Evolutionary conservation across 2,888 invertebrate species (phyloP), one percentile per base, ranked within the genome.

Genomic region (Noctua comes): DNA sequence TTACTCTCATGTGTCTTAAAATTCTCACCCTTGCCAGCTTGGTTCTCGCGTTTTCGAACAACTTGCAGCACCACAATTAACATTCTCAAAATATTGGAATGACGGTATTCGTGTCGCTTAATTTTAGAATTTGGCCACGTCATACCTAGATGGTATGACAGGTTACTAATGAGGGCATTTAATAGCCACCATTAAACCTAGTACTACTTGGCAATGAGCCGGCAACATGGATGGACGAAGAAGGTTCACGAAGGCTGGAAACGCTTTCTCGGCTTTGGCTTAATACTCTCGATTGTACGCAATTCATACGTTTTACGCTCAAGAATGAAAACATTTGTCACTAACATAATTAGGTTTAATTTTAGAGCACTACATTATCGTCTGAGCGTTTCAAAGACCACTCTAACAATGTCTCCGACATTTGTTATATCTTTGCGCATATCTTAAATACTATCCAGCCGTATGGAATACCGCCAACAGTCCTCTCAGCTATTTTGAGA

Each of bases 401-500:
- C 77, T 82, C 54, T 62, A 78, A 83, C 80, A 76, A 72, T 81
- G 79, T 82, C 79, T 79, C 65, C 68, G 62, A 82, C 80, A 84
- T 79, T 76, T 70, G 84, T 82, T 87, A 86, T 80, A 85, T 86
- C 70, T 83, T 77, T 57, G 69, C 68, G 71, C 83, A 78, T 75
- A 86, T 89, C 82, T 82, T 77, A 84, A 85, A 86, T 87, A 82
- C 83, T 80, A 85, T 86, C 78, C 82, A 83, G 82, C 43, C 84
- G 83, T 85, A 89, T 93, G 93, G 92, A 91, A 87, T 83, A 91
- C 85, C 85, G 92, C 91, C 92, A 92, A 90, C 88, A 85, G 79
- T 83, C 85, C 82, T 89, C 89, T 69, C 65, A 86, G 88, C 82
- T 92, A 93, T 93, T 91, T 92, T 83, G 82, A 86, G 91, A 91